Conservation (phyloP, 1,140 invertebrate genomes). For the Trichoplusia ni region DNA sequence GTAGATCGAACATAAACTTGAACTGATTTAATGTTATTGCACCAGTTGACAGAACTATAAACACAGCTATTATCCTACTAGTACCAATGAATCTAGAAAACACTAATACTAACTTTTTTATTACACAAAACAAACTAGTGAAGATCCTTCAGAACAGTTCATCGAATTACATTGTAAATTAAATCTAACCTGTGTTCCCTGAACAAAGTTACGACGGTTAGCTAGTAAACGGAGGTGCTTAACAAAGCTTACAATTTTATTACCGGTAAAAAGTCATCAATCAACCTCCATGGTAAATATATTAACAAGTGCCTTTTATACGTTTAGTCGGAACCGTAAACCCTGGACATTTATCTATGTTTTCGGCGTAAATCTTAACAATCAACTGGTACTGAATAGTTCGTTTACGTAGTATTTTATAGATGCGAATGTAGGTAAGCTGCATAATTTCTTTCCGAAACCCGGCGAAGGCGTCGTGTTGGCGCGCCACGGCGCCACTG, state of each 20-base stretch:
- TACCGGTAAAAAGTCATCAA: constrained; percentile 5
- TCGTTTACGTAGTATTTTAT: neutral
- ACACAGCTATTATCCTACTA: constrained; percentile 1
- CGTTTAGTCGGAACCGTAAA: constrained; percentile 27
- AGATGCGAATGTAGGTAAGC: constrained; percentile 18
- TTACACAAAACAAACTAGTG: neutral
- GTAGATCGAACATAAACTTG: constrained; percentile 9
- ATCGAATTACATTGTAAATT: neutral
- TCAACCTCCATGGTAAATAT: constrained; percentile 14
- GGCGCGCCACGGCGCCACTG: constrained; percentile 66
- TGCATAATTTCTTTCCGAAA: constrained; percentile 58
- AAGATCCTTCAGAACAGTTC: neutral
- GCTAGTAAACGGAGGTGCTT: no score
- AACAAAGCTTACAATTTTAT: neutral
- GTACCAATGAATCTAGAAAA: neutral
- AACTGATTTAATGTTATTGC: constrained; percentile 5
- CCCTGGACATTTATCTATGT: constrained; percentile 47
- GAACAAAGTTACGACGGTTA: no score
- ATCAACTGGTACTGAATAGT: constrained; percentile 6
- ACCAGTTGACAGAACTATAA: neutral
- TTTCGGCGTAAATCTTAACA: constrained; percentile 33
- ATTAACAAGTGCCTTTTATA: constrained; percentile 1
- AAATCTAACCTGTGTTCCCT: neutral
- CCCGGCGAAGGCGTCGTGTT: constrained; percentile 61
- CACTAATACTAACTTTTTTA: neutral